A percentile compares a stretch with the other conserved stretches of the same genome.
phyloP scores from a whole-genome alignment of 2,113 vertebrate genomes.

The Heloderma charlesbogerti region DNA sequence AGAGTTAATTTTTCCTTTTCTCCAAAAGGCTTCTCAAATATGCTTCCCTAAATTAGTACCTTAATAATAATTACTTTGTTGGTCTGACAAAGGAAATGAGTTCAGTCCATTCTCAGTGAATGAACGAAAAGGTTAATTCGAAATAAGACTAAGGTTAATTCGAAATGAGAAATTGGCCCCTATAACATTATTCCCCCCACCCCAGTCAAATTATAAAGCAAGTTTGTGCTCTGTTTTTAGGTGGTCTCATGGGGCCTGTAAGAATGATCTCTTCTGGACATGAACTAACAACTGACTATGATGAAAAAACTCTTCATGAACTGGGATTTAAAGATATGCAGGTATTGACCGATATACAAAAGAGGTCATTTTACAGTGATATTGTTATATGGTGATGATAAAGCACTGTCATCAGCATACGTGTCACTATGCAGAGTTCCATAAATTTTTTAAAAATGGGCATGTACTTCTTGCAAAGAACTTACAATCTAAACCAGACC shows the following conservation, averaged over 20 bases:
- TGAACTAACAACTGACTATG: constrained; percentile 97
- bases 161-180: background rate
- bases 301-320: constrained; percentile 97
- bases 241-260: constrained; percentile 97
- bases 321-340: constrained; percentile 99
- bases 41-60: background rate
- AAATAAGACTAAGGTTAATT: background rate
- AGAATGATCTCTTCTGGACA: constrained; percentile 99
- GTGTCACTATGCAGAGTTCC: background rate
- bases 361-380: background rate
- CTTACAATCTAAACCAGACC: too few species aligned
- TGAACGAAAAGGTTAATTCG: background rate
- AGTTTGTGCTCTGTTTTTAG: constrained; percentile 72
- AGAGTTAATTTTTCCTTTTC: background rate
- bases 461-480: background rate
- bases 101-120: background rate
- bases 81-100: background rate
- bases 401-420: too few species aligned
- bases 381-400: background rate
- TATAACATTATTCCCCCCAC: background rate
- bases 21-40: background rate
- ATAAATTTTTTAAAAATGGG: background rate
- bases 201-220: background rate
- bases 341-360: constrained; percentile 74
- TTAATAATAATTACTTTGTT: background rate